Evolutionary conservation across 2,888 invertebrate genomes (phyloP), one percentile per base, ranked within the genome.

Genomic region (Glyphotaelius pellucidus): DNA sequence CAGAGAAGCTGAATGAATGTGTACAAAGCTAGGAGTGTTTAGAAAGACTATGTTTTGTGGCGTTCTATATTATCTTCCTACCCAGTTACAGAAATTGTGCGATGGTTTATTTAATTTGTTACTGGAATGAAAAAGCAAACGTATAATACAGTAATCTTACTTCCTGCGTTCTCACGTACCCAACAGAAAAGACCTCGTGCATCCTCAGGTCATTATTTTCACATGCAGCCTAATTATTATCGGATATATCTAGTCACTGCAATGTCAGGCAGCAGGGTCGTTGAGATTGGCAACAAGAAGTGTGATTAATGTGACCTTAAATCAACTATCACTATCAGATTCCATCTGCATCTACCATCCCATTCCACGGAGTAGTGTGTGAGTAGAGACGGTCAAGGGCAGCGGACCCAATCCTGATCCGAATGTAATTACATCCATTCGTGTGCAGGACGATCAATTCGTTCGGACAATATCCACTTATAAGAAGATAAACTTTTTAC

Each of bases 351-450:
- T 52, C 52, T n/a, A 19, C 25, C 67, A 9, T 67, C 25, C 67
- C 67, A 11, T 67, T 19, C 67, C 67, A n/a, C n/a, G 15, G 47
- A 47, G 47, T 47, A 47, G 47, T 47, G 47, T 12, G 67, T 67
- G 67, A 67, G 67, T 25, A 67, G 79, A 89, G 88, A 79, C 30
- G 88, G 88, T 31, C 88, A 35, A 89, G 88, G 67, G 67, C 32
- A 87, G 25, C 19, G 12, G 35, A 32, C 79, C 79, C 67, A 35
- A 14, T 32, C 35, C 67, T 35, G 67, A 19, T 79, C 35, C 35
- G 79, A 67, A 67, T 89, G 35, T 89, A 89, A 89, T 89, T 89
- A 79, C 38, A 79, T n/a, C 67, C 88, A 79, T 80, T n/a, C 80
- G n/a, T 80, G 35, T 89, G 31, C 88, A n/a, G 35, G 88, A 79